Conservation (phyloP, 2,113 vertebrate genomes). For the Psettodes erumei region DNA sequence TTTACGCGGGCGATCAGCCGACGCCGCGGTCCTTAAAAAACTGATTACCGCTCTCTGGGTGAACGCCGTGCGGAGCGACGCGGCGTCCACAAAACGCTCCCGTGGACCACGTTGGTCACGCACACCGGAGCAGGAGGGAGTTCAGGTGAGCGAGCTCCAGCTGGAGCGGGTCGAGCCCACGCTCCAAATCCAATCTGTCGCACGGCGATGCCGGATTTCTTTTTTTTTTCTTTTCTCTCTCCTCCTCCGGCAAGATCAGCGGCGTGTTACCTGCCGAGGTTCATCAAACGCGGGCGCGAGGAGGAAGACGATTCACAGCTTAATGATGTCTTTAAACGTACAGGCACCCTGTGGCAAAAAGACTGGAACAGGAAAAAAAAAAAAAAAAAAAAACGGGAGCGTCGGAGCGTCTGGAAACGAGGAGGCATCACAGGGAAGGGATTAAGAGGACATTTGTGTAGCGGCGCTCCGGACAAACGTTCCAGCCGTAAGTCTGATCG, state of each 20-base stretch:
- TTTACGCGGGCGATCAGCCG: too few species aligned
- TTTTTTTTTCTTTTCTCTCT: constrained; percentile 48
- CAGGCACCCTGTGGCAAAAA: constrained; percentile 25
- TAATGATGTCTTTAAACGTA: constrained; percentile 55
- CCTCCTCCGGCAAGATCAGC: constrained; percentile 31
- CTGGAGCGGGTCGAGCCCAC: constrained; percentile 61
- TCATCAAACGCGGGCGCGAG: constrained; percentile 54
- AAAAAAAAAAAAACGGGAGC: constrained; percentile 8
- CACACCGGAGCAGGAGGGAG: constrained; percentile 70
- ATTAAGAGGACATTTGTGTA: constrained; percentile 56
- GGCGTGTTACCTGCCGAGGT: constrained; percentile 64
- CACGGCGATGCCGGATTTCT: constrained; percentile 54
- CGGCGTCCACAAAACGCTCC: too few species aligned
- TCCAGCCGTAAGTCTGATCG: constrained; percentile 66
- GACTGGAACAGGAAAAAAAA: too few species aligned
- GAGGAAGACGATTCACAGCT: constrained; percentile 30
- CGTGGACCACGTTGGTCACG: constrained; percentile 76
- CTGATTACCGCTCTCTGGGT: too few species aligned
- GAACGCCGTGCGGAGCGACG: too few species aligned
- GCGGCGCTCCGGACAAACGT: constrained; percentile 60
- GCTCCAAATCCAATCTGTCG: constrained; percentile 70
- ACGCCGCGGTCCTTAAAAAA: too few species aligned
- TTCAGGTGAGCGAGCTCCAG: constrained; percentile 74
- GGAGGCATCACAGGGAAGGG: constrained; percentile 22
- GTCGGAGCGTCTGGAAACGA: constrained; percentile 10